phyloP scores from a whole-genome alignment of 2,113 vertebrate genomes.

The Etheostoma cragini region DNA sequence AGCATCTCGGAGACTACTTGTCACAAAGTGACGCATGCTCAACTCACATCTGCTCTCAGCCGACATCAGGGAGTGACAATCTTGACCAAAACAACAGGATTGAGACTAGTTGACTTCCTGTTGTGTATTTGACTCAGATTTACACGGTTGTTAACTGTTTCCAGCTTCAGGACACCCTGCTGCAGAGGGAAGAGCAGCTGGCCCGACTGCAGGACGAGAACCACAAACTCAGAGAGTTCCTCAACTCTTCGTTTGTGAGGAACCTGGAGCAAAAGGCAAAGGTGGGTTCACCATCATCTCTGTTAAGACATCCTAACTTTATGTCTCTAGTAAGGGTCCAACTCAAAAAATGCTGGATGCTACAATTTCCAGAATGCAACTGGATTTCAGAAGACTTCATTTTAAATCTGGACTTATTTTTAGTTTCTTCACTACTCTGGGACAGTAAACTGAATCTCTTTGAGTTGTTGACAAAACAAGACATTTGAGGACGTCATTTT shows the following conservation, averaged over 20 bases:
- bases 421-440: too few relatives aligned
- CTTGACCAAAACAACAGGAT: too few relatives aligned
- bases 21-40: too few relatives aligned
- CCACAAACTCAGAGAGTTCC: conserved; percentile 90
- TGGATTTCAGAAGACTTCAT: too few relatives aligned
- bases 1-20: too few relatives aligned
- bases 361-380: not conserved
- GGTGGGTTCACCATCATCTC: conserved; percentile 19
- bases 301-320: not conserved
- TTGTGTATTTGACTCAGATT: not conserved
- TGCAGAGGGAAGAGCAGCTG: conserved; percentile 96
- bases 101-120: too few relatives aligned
- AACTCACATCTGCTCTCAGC: too few relatives aligned
- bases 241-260: conserved; percentile 91
- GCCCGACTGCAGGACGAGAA: conserved; percentile 94
- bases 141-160: not conserved
- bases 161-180: conserved; percentile 93
- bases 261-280: conserved; percentile 84
- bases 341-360: not conserved
- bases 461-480: too few relatives aligned
- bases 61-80: too few relatives aligned
- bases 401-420: too few relatives aligned
- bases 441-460: too few relatives aligned
- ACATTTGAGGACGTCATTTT: too few relatives aligned
- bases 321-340: not conserved